Conservation (phyloP, 2,797 vertebrate species). For the Leptodactylus fallax region DNA sequence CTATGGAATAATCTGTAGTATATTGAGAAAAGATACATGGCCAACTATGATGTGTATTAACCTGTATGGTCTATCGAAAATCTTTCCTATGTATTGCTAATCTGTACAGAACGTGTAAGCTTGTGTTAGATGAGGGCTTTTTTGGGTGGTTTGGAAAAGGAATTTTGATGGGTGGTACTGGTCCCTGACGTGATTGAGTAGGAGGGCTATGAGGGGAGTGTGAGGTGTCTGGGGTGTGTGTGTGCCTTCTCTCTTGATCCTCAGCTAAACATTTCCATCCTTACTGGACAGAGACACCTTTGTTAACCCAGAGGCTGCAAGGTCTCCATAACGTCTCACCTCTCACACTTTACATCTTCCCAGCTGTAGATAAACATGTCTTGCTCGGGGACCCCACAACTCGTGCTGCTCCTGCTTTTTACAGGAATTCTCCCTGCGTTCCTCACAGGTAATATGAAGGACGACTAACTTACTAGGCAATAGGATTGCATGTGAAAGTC, state of each 20-base stretch:
- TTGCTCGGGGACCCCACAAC: slow-evolving; percentile 64
- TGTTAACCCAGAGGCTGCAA: slow-evolving; percentile 61
- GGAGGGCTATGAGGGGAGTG: slow-evolving; percentile 59
- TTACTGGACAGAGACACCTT: slow-evolving; percentile 64
- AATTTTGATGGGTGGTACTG: slow-evolving; percentile 55
- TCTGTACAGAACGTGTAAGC: background rate
- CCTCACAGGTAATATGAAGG: slow-evolving; percentile 75
- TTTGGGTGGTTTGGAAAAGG: slow-evolving; percentile 41
- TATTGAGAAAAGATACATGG: too few relatives aligned
- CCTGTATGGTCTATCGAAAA: too few relatives aligned
- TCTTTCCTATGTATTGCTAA: background rate
- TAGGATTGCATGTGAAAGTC: too few relatives aligned
- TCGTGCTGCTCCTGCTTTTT: slow-evolving; percentile 68
- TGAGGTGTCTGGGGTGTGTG: slow-evolving; percentile 62
- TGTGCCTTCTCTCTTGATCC: slow-evolving; percentile 59
- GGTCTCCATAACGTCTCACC: slow-evolving; percentile 59
- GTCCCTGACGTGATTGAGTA: slow-evolving; percentile 52
- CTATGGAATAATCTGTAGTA: too few relatives aligned
- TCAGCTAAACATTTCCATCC: slow-evolving; percentile 64
- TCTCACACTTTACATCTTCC: slow-evolving; percentile 57
- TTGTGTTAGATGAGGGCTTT: background rate
- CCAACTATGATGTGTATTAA: too few relatives aligned
- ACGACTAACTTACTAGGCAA: background rate
- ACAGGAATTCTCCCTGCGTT: slow-evolving; percentile 70
- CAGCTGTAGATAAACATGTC: slow-evolving; percentile 71